A percentile compares a stretch with the other conserved stretches of the same genome.
Conservation (phyloP, 2,797 vertebrate species). For the Rhinophrynus dorsalis region DNA sequence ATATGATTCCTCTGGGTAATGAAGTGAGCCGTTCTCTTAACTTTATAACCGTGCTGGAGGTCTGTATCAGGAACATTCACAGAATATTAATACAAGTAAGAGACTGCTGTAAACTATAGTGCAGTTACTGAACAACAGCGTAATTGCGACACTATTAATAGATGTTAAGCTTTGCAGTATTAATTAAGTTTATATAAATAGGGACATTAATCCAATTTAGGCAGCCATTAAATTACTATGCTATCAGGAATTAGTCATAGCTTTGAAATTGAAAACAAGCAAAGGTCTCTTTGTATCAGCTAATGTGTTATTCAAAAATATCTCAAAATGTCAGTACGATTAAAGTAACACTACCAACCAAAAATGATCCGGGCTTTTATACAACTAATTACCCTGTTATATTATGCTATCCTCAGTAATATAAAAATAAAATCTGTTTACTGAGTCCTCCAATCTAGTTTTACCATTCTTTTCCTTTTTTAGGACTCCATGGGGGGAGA, state of each 20-base stretch:
- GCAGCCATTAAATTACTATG: slow-evolving; percentile 41
- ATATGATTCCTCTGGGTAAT: slow-evolving; percentile 32
- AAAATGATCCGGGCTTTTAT: too few species aligned
- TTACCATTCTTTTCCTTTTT: too few species aligned
- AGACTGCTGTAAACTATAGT: slow-evolving; percentile 22
- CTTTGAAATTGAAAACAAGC: slow-evolving; percentile 16
- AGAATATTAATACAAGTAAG: slow-evolving; percentile 25
- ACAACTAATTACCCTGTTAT: too few species aligned
- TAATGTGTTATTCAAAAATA: slow-evolving; percentile 1
- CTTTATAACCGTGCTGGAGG: slow-evolving; percentile 30
- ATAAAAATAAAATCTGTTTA: too few species aligned
- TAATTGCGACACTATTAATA: slow-evolving; percentile 51
- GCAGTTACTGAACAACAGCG: slow-evolving; percentile 42
- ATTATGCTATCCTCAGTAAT: too few species aligned
- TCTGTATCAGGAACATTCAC: slow-evolving; percentile 37
- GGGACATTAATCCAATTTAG: slow-evolving; percentile 42
- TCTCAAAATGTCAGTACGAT: background rate
- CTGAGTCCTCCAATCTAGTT: too few species aligned
- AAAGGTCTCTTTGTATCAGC: background rate
- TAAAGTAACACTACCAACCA: too few species aligned
- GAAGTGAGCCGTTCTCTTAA: slow-evolving; percentile 38
- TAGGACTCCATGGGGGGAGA: too few species aligned
- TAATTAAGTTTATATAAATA: slow-evolving; percentile 51
- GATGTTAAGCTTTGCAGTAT: slow-evolving; percentile 28
- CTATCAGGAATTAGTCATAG: slow-evolving; percentile 29